Base-by-base conservation (phyloP, 2,888 invertebrate genomes). In the Adela reaumurella region DNA sequence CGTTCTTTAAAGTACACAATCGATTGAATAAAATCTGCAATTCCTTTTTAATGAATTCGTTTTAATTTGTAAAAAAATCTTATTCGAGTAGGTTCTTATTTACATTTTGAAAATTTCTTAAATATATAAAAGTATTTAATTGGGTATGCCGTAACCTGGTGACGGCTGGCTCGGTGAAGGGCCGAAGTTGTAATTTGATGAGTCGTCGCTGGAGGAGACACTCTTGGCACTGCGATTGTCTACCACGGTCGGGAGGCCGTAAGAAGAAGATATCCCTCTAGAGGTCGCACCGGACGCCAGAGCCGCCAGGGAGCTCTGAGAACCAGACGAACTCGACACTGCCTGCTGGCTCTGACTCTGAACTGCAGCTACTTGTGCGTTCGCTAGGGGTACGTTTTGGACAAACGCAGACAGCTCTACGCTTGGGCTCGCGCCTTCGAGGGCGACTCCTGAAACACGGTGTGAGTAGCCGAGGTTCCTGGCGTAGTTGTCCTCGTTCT, bases 331-430 rank as follows among this genome's bases (percentile, higher is more conserved):
- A n/a, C n/a, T n/a, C n/a, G n/a, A n/a, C n/a, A n/a, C n/a, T n/a
- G n/a, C n/a, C n/a, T n/a, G n/a, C n/a, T n/a, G n/a, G n/a, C n/a
- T n/a, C 35, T 35, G 35, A 35, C 14, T 35, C n/a, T 35, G 35
- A 35, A 3, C n/a, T 3, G 29, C 19, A 2, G 19, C 11, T 14
- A 16, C 35, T 11, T 17, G 16, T 11, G 29, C 19, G 19, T 14
- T 35, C 17, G 44, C 24, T 29, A 52, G 17, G 10, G 68, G 70
- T 2, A 74, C 68, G 29, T 62, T 67, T n/a, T 78, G 74, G 1
- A 69, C 64, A 50, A 77, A 78, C 0, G 78, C 76, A 4, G 70
- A 62, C 47, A 78, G 55, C 57, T 78, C 78, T n/a, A 76, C 58
- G 52, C 78, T 78, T 0, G 77, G 77, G 51, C 62, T 65, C 2